phyloP scores from a whole-genome alignment of 2,113 vertebrate species.

The Mormyrus iriodes region DNA sequence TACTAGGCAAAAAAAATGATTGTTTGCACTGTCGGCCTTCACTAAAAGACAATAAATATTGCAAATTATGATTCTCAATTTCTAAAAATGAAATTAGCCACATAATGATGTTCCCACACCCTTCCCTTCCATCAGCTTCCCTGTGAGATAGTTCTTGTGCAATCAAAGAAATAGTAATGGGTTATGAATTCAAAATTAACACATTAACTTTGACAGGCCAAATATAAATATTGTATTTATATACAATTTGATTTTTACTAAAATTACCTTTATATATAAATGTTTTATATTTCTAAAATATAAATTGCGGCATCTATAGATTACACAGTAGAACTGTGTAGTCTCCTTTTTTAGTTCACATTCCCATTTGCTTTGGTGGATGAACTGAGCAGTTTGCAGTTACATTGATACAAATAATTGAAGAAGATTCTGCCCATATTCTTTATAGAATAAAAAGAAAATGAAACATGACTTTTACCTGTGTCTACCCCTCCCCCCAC shows the following conservation, averaged over 20 bases:
- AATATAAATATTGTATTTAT: neutral
- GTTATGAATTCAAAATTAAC: too few relatives aligned
- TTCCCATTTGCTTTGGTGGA: neutral
- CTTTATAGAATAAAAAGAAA: neutral
- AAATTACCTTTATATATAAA: neutral
- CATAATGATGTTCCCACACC: neutral
- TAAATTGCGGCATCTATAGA: neutral
- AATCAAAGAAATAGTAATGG: neutral
- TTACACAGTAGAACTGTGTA: neutral
- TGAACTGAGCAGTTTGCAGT: neutral
- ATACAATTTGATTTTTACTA: neutral
- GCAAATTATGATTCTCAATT: neutral
- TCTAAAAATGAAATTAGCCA: neutral
- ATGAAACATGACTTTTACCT: neutral
- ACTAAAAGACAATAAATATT: neutral
- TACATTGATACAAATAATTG: neutral
- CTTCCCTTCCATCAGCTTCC: neutral
- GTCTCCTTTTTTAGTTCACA: neutral
- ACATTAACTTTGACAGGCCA: neutral
- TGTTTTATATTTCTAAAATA: neutral
- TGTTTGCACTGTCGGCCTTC: neutral
- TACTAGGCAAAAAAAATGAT: neutral
- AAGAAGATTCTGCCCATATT: neutral
- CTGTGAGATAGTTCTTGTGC: neutral
- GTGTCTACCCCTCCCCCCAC: neutral